Evolutionary conservation across 2,888 invertebrate species (phyloP).

Genomic region (Synergus japonicus): DNA sequence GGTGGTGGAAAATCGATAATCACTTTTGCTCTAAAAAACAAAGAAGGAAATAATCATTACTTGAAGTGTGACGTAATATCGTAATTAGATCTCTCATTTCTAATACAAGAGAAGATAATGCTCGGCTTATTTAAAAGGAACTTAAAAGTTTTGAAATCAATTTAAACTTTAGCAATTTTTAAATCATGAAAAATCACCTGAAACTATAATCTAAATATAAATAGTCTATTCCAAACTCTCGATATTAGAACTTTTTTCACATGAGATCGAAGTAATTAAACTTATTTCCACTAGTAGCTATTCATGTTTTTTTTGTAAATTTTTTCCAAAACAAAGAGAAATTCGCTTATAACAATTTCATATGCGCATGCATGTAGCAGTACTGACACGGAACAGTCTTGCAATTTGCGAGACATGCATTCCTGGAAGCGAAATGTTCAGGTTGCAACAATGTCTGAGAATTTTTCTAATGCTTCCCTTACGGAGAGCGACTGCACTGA

Average conservation of each 20-base stretch:
- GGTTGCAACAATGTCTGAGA: constrained; percentile 63
- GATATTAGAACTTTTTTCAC: no score
- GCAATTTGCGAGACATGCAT: constrained; percentile 66
- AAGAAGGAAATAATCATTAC: constrained; percentile 25
- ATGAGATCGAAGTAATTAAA: no score
- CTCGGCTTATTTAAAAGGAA: no score
- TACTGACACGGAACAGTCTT: constrained; percentile 32
- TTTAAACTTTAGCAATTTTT: no score
- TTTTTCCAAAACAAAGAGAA: not conserved
- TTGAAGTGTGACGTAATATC: constrained; percentile 5
- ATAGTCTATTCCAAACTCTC: no score
- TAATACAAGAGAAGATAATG: not conserved
- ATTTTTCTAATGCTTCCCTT: constrained; percentile 65
- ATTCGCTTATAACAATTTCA: not conserved
- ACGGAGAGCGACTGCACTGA: constrained; percentile 53
- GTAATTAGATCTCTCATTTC: constrained; percentile 10
- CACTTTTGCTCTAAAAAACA: constrained; percentile 14
- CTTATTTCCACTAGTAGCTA: no score
- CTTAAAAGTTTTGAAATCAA: no score
- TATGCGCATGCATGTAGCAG: not conserved
- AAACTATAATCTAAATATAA: no score
- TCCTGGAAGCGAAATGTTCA: constrained; percentile 63
- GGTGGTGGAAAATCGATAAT: constrained; percentile 30
- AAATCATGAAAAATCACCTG: no score
- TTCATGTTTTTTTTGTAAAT: not conserved